Evolutionary conservation across 2,113 vertebrate species (phyloP).

Genomic region (Mus musculus): DNA sequence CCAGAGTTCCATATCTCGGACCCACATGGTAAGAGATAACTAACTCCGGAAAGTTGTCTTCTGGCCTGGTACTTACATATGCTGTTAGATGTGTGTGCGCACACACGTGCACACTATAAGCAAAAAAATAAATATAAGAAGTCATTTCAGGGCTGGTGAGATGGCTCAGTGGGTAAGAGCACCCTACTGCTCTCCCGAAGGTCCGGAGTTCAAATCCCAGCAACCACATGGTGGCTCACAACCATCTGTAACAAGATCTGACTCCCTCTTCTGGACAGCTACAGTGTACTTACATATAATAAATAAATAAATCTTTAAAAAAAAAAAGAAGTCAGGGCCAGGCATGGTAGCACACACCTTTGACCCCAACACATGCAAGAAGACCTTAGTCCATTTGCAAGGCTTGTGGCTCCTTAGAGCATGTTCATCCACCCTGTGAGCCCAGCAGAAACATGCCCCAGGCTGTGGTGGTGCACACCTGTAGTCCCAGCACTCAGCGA

Average conservation of each 20-base stretch:
- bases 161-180: too few species aligned
- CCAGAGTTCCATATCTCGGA: background rate
- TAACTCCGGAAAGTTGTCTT: background rate
- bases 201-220: too few species aligned
- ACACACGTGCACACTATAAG: background rate
- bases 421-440: accelerated
- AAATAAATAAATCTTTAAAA: too few species aligned
- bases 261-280: too few species aligned
- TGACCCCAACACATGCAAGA: background rate
- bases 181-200: too few species aligned
- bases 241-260: too few species aligned
- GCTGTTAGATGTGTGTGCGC: background rate
- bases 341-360: background rate
- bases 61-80: background rate
- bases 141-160: too few species aligned
- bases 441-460: background rate
- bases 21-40: too few species aligned
- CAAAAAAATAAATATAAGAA: background rate
- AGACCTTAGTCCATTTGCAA: background rate
- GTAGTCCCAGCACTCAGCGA: background rate
- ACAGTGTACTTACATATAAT: too few species aligned
- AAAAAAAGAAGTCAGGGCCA: too few species aligned
- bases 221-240: too few species aligned
- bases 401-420: background rate
- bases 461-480: too few species aligned